Percentiles rank a stretch among this genome's conserved stretches.
These are phyloP conservation scores for Apeltes quadracus DNA, from an alignment of 2,113 vertebrate genomes.

Conservation along the genomic window DNA sequence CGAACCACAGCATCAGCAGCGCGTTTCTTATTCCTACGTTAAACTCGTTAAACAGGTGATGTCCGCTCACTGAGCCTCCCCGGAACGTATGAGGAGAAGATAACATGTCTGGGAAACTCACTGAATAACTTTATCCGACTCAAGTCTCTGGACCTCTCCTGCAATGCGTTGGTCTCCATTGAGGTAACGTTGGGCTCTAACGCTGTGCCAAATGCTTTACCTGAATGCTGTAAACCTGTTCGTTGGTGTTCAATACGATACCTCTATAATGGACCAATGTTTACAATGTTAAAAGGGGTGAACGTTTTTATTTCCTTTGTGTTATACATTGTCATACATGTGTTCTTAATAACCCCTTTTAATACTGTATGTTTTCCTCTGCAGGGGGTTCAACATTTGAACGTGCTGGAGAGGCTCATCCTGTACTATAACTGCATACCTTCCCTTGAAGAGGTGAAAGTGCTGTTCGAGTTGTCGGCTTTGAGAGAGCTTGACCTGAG, in stretches of 20 bases:
- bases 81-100: slow-evolving; percentile 84
- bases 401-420: slow-evolving; percentile 80
- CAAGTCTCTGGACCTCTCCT: slow-evolving; percentile 83
- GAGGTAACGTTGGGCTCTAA: slow-evolving; percentile 67
- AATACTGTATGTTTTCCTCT: not conserved
- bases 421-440: slow-evolving; percentile 85
- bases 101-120: slow-evolving; percentile 78
- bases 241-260: not conserved
- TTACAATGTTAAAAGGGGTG: not conserved
- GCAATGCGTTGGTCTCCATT: slow-evolving; percentile 80
- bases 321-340: not conserved
- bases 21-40: not conserved
- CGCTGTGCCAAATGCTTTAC: not conserved
- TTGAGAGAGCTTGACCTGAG: slow-evolving; percentile 83
- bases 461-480: slow-evolving; percentile 71
- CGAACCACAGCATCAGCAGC: not conserved
- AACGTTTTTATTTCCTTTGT: not conserved
- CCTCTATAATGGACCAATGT: not conserved
- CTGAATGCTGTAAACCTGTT: not conserved
- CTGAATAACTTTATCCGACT: slow-evolving; percentile 80
- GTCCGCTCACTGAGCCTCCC: slow-evolving; percentile 82
- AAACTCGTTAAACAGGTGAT: slow-evolving; percentile 69
- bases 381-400: slow-evolving; percentile 83
- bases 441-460: slow-evolving; percentile 78
- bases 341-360: not conserved